A percentile compares a stretch with the other conserved stretches of the same genome.
phyloP scores from a whole-genome alignment of 1,140 invertebrate genomes.

The Rhyzopertha dominica region DNA sequence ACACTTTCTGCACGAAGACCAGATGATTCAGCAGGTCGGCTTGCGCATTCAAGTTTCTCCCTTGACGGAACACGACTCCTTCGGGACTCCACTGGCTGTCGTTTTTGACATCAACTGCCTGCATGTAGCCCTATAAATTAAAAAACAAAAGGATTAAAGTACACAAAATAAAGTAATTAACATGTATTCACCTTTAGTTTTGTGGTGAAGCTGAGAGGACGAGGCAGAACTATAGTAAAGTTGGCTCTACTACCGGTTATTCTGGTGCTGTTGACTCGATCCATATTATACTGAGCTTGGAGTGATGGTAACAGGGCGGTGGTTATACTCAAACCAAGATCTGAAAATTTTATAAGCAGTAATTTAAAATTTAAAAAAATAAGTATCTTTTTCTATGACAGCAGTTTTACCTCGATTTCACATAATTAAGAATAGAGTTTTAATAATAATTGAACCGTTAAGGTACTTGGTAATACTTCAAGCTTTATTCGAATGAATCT shows the following conservation, averaged over 20 bases:
- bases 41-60: conserved; percentile 84
- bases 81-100: conserved; percentile 47
- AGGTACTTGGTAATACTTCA: too few relatives aligned
- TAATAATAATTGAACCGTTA: too few relatives aligned
- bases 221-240: conserved; percentile 89
- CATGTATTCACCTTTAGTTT: too few relatives aligned
- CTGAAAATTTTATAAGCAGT: conserved; percentile 12
- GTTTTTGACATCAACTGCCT: conserved; percentile 21
- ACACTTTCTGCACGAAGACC: conserved; percentile 98
- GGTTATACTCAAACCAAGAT: conserved; percentile 79
- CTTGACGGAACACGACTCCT: conserved; percentile 82
- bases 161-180: conserved; percentile 1
- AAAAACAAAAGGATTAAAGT: conserved; percentile 1
- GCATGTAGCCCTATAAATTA: conserved; percentile 19
- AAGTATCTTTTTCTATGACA: too few relatives aligned
- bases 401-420: too few relatives aligned
- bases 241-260: conserved; percentile 90
- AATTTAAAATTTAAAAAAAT: too few relatives aligned
- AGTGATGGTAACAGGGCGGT: conserved; percentile 91
- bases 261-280: conserved; percentile 84
- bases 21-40: conserved; percentile 95
- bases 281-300: conserved; percentile 95
- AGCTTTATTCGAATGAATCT: too few relatives aligned
- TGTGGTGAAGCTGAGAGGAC: conserved; percentile 92
- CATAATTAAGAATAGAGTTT: too few relatives aligned